A percentile compares a stretch with the other conserved stretches of the same genome.
phyloP scores from a whole-genome alignment of 92 coral and sea anemone species.

The Epizoanthus fatuus region DNA sequence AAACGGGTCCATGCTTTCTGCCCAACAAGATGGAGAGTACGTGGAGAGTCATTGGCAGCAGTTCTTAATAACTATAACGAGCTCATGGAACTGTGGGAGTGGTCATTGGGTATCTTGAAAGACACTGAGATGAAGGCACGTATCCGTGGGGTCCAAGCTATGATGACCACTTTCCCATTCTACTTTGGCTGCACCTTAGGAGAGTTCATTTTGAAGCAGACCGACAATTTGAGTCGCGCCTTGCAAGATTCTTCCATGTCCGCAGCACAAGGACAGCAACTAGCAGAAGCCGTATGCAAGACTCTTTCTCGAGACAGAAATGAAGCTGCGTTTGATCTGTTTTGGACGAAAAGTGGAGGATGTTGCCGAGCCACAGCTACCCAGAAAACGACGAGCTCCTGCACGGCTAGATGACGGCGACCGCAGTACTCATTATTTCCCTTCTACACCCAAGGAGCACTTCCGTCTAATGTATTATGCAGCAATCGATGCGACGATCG shows the following conservation, averaged over 20 bases:
- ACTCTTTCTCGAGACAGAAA: slow-evolving; percentile 61
- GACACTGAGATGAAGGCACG: slow-evolving; percentile 69
- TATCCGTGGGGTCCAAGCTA: slow-evolving; percentile 54
- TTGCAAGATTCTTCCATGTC: slow-evolving; percentile 65
- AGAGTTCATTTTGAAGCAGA: slow-evolving; percentile 37
- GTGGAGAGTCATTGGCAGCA: slow-evolving; percentile 67
- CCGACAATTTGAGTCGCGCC: slow-evolving; percentile 53
- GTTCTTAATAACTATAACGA: slow-evolving; percentile 51
- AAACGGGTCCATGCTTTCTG: slow-evolving; percentile 59
- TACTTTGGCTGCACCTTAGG: slow-evolving; percentile 63
- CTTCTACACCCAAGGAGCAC: slow-evolving; percentile 60
- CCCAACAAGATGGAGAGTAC: slow-evolving; percentile 71
- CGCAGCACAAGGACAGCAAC: slow-evolving; percentile 48
- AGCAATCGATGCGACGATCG: slow-evolving; percentile 55
- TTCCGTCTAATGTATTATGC: slow-evolving; percentile 54
- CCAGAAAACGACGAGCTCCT: slow-evolving; percentile 70
- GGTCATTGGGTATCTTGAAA: slow-evolving; percentile 51
- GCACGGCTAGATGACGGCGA: slow-evolving; percentile 58
- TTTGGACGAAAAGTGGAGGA: slow-evolving; percentile 64
- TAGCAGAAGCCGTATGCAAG: slow-evolving; percentile 61
- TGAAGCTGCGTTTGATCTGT: slow-evolving; percentile 52
- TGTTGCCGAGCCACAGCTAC: slow-evolving; percentile 72
- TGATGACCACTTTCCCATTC: slow-evolving; percentile 62
- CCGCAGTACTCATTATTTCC: slow-evolving; percentile 57
- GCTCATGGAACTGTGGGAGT: slow-evolving; percentile 62